Evolutionary conservation across 2,888 invertebrate genomes (phyloP).

Genomic region (Meloe dianella): DNA sequence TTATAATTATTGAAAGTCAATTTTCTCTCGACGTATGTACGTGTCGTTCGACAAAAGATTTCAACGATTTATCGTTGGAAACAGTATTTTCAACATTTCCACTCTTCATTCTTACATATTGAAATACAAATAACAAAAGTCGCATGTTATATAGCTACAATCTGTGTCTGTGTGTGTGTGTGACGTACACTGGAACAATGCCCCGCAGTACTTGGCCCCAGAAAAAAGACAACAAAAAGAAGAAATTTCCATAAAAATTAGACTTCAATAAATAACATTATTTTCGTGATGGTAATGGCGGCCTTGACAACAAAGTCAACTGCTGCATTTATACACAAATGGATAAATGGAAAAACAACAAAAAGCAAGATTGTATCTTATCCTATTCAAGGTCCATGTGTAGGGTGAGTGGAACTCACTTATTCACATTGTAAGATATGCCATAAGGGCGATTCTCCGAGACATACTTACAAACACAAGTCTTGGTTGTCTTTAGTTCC

Average conservation of each 20-base stretch:
- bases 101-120: background rate
- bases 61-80: background rate
- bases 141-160: background rate
- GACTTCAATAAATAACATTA: slow-evolving; percentile 27
- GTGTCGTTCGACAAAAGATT: background rate
- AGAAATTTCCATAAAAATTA: background rate
- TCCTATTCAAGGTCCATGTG: slow-evolving; percentile 47
- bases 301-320: slow-evolving; percentile 42
- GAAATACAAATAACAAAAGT: background rate
- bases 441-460: slow-evolving; percentile 41
- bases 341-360: slow-evolving; percentile 42
- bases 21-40: background rate
- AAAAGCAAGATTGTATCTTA: slow-evolving; percentile 49
- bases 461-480: slow-evolving; percentile 22
- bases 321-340: background rate
- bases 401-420: slow-evolving; percentile 21
- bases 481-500: slow-evolving; percentile 43
- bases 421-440: slow-evolving; percentile 9
- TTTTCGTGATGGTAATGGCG: slow-evolving; percentile 32
- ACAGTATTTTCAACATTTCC: background rate
- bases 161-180: background rate
- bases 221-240: background rate
- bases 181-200: slow-evolving; percentile 1
- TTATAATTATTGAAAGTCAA: slow-evolving; percentile 3
- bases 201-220: background rate